Evolutionary conservation across 2,888 invertebrate species (phyloP).

Genomic region (Entomobrya multifasciata): DNA sequence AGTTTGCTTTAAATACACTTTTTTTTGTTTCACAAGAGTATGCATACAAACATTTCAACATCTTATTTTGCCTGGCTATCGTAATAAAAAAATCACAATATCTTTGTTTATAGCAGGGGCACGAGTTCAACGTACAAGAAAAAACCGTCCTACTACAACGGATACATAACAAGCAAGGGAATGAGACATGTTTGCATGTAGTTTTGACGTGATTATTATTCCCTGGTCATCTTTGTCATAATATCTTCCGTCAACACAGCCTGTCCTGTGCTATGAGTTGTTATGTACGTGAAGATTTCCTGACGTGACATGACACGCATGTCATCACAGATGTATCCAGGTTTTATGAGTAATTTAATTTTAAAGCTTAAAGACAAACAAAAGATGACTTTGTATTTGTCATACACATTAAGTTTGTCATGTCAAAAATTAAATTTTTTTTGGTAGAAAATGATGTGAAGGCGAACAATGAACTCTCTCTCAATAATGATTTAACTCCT

Average conservation of each 20-base stretch:
- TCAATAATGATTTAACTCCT: no score
- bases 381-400: no score
- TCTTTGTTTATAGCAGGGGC: constrained; percentile 32
- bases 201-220: constrained; percentile 15
- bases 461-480: no score
- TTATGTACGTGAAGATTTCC: no score
- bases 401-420: no score
- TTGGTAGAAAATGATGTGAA: no score
- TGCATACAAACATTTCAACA: not conserved
- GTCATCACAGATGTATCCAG: not conserved
- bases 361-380: no score
- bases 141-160: not conserved
- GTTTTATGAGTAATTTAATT: no score
- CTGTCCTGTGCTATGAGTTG: no score
- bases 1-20: constrained; percentile 31
- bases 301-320: not conserved
- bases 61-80: not conserved
- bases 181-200: constrained; percentile 16
- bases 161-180: not conserved
- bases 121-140: not conserved
- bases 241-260: constrained; percentile 21
- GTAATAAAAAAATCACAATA: constrained; percentile 21
- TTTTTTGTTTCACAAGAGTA: not conserved
- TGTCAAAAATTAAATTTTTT: no score
- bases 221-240: not conserved